Base-by-base conservation (phyloP, 1,140 invertebrate genomes). In the Euglossa dilemma region DNA sequence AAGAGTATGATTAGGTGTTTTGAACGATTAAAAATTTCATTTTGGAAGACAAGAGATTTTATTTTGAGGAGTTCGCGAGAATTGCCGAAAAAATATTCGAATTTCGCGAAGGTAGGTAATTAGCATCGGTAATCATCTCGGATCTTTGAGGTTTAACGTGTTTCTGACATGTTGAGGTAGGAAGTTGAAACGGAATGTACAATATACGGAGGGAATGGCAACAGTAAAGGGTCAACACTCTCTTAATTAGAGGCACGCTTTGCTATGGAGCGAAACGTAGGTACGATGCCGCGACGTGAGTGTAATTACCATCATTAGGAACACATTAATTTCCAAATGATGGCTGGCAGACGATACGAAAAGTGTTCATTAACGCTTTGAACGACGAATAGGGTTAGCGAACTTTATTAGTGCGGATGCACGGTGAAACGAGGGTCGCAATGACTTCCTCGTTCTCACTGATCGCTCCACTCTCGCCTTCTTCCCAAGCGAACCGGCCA, bases 381-480 rank as follows among this genome's bases (percentile, higher is more conserved):
- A 76, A 47, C 52, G 28, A 14, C 12, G 50, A 67, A 45, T 64
- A 57, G 80, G 80, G 80, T 82, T 82, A 76, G 52, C 63, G 80
- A 76, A 82, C 72, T 76, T 75, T 76, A 82, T 76, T 76, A 82
- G 61, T 67, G 72, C 72, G 73, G 80, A 82, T 82, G 80, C 80
- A 63, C 43, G 20, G 23, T 45, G 28, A 52, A 76, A 52, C 61
- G 72, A 76, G 80, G 80, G 80, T 57, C 80, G 54, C 80, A 82
- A 82, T 12, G 73, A 82, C 80, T 82, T 82, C 80, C 80, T 82
- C 59, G 72, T 82, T 87, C 81, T 87, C 67, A 54, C 69, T 82
- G 66, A 75, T 74, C 83, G 63, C 36, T 61, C 56, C 57, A 43
- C 25, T 18, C 52, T 69, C 64, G 36, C n/a, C 52, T 69, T 67